Base-by-base conservation (phyloP, 2,888 invertebrate genomes). In the Trichopoda pennipes region DNA sequence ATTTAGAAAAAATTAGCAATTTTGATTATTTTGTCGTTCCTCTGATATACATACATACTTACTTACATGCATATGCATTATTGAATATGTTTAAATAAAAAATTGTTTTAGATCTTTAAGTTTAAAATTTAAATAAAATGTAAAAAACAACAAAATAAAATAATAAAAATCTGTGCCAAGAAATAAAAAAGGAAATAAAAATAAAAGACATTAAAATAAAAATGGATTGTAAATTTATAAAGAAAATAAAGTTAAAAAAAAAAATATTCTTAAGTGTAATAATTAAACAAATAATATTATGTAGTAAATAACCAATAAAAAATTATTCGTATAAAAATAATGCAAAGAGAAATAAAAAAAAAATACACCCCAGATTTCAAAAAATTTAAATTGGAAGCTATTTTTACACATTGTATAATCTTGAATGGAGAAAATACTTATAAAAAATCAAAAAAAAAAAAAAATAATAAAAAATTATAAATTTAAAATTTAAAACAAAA, bases 391-490 rank as follows among this genome's bases (percentile, higher is more conserved):
- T 70, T 79, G 79, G 70, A 81, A 78, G 78, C 83, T 85, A 85
- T 85, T 84, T 85, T 85, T 84, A 85, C 84, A 84, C 84, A 80
- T 83, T 83, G 81, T 84, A 84, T 83, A 85, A 83, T 80, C 81
- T 66, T 78, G 60, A 53, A 73, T 7, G 12, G 53, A 21, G 38
- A 78, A 72, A 76, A 35, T 47, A 84, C 87, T 86, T 86, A 87
- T 86, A 81, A 87, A 85, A 86, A 85, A 85, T 35, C 84, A 47
- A 16, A 7, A 84, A 61, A 51, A 69, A 83, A 80, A 81, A 72
- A 38, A 68, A 56, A 74, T 70, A 28, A n/a, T n/a, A n/a, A n/a
- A n/a, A n/a, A n/a, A n/a, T n/a, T n/a, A n/a, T n/a, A n/a, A n/a
- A n/a, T n/a, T n/a, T 32, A 21, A 61, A 58, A 75, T 61, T 64